A percentile compares a stretch with the other conserved stretches of the same genome.
Evolutionary conservation across 2,113 vertebrate species (phyloP).

Genomic region (Tenrec ecaudatus): DNA sequence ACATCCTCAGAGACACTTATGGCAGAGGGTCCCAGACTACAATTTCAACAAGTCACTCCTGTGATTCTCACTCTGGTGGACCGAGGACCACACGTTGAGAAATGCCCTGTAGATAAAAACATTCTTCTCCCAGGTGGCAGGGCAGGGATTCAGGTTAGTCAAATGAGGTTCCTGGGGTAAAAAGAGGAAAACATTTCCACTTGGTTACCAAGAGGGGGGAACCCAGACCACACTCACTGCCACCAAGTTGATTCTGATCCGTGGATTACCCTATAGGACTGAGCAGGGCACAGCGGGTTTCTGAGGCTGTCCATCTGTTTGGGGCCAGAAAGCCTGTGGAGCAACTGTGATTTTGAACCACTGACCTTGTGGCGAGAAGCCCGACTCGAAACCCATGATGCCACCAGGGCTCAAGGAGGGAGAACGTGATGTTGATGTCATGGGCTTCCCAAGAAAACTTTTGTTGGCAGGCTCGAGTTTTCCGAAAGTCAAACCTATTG

Average conservation of each 20-base stretch:
- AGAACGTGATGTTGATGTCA: too few relatives aligned
- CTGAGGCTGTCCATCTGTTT: too few relatives aligned
- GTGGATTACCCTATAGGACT: too few relatives aligned
- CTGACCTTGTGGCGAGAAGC: too few relatives aligned
- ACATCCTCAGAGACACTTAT: not conserved
- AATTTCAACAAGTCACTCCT: not conserved
- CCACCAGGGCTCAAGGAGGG: too few relatives aligned
- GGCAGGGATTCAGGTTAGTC: not conserved
- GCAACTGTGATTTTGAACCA: too few relatives aligned
- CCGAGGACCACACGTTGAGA: constrained; percentile 16
- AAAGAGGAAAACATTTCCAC: not conserved
- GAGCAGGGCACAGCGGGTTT: too few relatives aligned
- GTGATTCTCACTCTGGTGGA: not conserved
- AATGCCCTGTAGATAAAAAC: not conserved
- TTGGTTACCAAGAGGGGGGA: not conserved
- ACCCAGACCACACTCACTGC: not conserved
- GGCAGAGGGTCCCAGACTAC: too few relatives aligned
- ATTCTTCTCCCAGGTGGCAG: not conserved
- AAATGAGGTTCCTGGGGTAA: rapidly evolving
- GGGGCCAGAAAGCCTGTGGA: too few relatives aligned
- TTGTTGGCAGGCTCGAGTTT: not conserved
- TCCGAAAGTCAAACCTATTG: not conserved
- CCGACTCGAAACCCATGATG: too few relatives aligned
- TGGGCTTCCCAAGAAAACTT: too few relatives aligned
- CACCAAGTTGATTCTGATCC: too few relatives aligned